phyloP scores from a whole-genome alignment of 2,888 invertebrate species.

The Odontothrips loti region DNA sequence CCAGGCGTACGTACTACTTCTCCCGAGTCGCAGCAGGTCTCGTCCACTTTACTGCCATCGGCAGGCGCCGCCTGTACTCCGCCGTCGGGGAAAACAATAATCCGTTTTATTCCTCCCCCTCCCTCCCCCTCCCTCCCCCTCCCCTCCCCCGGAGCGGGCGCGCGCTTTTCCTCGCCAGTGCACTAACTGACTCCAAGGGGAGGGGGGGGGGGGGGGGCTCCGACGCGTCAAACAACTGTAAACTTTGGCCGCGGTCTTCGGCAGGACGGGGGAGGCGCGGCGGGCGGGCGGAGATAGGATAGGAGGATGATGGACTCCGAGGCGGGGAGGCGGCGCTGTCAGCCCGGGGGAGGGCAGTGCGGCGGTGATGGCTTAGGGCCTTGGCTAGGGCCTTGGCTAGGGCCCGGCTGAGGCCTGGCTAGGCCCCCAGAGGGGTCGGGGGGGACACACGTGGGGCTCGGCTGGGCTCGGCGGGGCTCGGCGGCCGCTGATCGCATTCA shows the following conservation, averaged over 20 bases:
- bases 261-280: neutral
- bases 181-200: neutral
- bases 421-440: too few species aligned
- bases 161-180: neutral
- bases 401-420: too few species aligned
- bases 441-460: too few species aligned
- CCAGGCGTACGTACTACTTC: too few species aligned
- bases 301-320: too few species aligned
- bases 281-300: neutral
- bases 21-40: too few species aligned
- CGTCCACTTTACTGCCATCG: neutral
- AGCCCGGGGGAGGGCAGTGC: neutral
- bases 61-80: neutral
- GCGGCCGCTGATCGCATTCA: neutral
- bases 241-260: neutral
- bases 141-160: neutral
- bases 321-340: neutral
- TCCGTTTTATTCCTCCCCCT: neutral
- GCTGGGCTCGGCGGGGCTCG: neutral
- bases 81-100: neutral
- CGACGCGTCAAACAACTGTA: slow-evolving; percentile 15
- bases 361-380: neutral
- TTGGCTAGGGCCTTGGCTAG: too few species aligned
- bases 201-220: neutral
- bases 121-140: neutral